phyloP scores from a whole-genome alignment of 2,888 invertebrate species.

The Electrophaes corylata region DNA sequence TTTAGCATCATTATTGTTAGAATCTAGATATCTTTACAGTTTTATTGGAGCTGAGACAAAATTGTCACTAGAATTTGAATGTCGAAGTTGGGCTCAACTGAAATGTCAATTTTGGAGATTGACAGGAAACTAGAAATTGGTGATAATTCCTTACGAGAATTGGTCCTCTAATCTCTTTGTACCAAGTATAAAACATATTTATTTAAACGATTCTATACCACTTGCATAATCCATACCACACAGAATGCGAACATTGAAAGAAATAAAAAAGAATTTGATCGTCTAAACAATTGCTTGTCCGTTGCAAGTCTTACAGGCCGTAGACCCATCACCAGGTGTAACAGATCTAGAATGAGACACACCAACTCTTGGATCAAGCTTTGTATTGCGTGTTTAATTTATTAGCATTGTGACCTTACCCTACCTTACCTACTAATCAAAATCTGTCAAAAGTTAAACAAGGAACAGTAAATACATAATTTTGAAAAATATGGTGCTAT shows the following conservation, averaged over 20 bases:
- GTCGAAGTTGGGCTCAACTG: no score
- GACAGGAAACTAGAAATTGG: no score
- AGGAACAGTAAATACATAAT: no score
- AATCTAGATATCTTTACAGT: background rate
- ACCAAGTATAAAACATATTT: background rate
- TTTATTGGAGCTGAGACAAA: no score
- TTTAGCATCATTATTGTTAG: background rate
- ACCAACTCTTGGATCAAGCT: slow-evolving; percentile 6
- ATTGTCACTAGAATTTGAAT: no score
- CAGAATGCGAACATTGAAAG: slow-evolving; percentile 3
- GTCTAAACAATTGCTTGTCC: slow-evolving; percentile 28
- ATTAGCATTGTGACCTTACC: background rate
- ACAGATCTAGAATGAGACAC: background rate
- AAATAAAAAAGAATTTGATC: slow-evolving; percentile 5
- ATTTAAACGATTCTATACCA: background rate
- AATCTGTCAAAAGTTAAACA: no score
- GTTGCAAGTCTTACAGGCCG: slow-evolving; percentile 14
- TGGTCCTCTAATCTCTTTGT: no score
- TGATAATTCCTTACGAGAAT: no score
- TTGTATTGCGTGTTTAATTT: background rate
- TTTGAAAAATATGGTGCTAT: no score
- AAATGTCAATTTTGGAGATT: no score
- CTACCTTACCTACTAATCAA: no score
- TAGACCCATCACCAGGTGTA: slow-evolving; percentile 21
- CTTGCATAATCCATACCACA: background rate